A percentile compares a stretch with the other conserved stretches of the same genome.
Evolutionary conservation across 1,140 invertebrate species (phyloP).

Genomic region (Lucilia sericata): DNA sequence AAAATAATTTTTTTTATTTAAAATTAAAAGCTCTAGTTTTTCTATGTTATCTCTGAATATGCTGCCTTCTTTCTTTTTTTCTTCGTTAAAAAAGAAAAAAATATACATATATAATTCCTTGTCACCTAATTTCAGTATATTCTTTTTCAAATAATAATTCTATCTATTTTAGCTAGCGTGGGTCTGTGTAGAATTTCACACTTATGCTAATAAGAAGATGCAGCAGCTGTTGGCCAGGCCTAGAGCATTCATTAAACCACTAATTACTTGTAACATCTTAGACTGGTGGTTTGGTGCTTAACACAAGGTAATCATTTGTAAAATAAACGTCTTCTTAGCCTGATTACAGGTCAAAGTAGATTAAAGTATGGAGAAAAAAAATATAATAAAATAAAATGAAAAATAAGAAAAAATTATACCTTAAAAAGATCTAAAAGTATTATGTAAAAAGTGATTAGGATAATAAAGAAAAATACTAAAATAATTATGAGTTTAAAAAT

Average conservation of each 20-base stretch:
- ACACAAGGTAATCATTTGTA: constrained; percentile 37
- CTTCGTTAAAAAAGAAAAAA: background rate
- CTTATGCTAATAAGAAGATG: constrained; percentile 37
- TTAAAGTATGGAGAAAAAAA: background rate
- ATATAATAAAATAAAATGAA: background rate
- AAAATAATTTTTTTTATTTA: background rate
- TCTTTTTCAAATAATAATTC: background rate
- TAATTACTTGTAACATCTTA: constrained; percentile 37
- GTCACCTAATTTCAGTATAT: constrained; percentile 34
- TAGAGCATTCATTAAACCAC: constrained; percentile 39
- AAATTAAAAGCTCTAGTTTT: constrained; percentile 4
- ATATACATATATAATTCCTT: background rate
- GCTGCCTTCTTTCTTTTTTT: background rate
- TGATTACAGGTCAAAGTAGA: constrained; percentile 34
- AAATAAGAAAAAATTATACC: constrained; percentile 2
- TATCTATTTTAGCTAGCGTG: constrained; percentile 2
- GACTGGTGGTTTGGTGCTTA: constrained; percentile 14
- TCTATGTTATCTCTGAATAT: background rate
- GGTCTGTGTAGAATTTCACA: constrained; percentile 25
- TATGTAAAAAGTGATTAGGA: background rate
- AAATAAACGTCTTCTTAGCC: constrained; percentile 30
- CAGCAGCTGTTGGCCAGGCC: constrained; percentile 1
- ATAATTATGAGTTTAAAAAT: background rate
- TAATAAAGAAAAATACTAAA: background rate
- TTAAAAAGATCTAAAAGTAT: background rate